Evolutionary conservation across 2,113 vertebrate species (phyloP).

Genomic region (Henicopernis longicauda): DNA sequence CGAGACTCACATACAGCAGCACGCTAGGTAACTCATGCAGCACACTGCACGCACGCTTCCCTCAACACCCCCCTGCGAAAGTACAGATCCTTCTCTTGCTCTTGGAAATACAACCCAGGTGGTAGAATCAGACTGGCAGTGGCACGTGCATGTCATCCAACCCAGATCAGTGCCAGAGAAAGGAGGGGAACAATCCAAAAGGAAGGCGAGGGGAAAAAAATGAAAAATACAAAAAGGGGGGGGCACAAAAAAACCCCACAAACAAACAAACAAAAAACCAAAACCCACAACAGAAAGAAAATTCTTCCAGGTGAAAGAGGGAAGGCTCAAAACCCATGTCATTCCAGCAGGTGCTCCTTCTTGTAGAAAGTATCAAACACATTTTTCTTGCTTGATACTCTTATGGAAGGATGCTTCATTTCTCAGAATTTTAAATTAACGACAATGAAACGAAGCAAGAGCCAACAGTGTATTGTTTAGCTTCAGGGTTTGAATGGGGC

Average conservation of each 20-base stretch:
- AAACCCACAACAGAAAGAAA: neutral
- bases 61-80: neutral
- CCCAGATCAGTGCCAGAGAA: neutral
- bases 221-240: fast-evolving
- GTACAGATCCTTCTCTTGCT: neutral
- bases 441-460: neutral
- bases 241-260: neutral
- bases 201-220: neutral
- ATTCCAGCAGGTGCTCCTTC: neutral
- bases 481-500: neutral
- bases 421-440: neutral
- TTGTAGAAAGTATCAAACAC: neutral
- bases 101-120: neutral
- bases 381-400: neutral
- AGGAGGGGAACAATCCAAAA: neutral
- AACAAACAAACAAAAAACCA: no score
- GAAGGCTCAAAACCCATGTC: neutral
- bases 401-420: neutral
- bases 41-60: fast-evolving
- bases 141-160: neutral
- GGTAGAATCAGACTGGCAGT: neutral
- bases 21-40: neutral
- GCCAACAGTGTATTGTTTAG: neutral
- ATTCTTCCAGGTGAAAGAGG: neutral
- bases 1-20: neutral